Evolutionary conservation across 2,113 vertebrate genomes (phyloP).

Genomic region (Eulemur macaco): DNA sequence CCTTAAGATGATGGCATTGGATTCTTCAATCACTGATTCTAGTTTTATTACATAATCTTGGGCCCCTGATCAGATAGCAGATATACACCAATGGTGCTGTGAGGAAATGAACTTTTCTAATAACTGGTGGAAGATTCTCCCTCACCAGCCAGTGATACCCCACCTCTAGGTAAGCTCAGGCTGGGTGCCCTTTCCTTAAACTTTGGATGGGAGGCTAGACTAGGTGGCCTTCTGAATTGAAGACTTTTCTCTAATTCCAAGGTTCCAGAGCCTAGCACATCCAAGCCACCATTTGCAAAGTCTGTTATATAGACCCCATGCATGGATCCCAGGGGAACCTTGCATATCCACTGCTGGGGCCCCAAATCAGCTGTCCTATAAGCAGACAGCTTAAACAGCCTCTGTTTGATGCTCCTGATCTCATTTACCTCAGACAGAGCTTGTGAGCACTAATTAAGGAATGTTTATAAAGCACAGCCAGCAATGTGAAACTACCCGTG

Average conservation of each 20-base stretch:
- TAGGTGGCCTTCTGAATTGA: not conserved
- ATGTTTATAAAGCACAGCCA: conserved; percentile 59
- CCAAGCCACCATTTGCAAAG: not conserved
- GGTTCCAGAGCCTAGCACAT: not conserved
- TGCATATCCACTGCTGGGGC: rapidly evolving
- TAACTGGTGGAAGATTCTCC: not conserved
- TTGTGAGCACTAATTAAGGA: conserved; percentile 60
- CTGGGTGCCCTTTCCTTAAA: too few species aligned
- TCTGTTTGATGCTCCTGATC: not conserved
- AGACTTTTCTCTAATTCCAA: not conserved
- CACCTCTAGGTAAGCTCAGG: not conserved
- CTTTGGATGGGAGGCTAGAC: not conserved
- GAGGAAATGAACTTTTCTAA: not conserved
- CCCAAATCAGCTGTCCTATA: not conserved
- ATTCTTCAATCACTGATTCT: not conserved
- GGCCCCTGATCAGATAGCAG: not conserved
- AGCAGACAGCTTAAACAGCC: not conserved
- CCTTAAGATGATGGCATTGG: not conserved
- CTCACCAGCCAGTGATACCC: not conserved
- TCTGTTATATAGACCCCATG: too few species aligned
- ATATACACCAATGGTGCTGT: rapidly evolving
- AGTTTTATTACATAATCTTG: not conserved
- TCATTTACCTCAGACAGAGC: not conserved
- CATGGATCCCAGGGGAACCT: not conserved
- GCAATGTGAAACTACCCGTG: conserved; percentile 43